Evolutionary conservation across 2,888 invertebrate genomes (phyloP), one percentile per base, ranked within the genome.

Genomic region (Leptopilina drosophilae): DNA sequence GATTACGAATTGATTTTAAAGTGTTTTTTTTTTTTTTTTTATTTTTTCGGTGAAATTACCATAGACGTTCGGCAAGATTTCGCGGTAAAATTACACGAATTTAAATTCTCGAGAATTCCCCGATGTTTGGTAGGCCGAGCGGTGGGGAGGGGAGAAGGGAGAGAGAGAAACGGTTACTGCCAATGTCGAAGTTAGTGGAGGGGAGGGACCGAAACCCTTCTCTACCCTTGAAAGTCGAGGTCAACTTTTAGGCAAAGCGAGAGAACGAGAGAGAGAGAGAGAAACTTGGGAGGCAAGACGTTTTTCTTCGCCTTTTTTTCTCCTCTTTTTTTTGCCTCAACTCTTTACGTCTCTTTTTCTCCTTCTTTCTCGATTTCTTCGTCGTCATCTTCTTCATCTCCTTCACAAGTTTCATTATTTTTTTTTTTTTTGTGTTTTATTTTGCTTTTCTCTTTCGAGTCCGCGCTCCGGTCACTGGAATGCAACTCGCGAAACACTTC

Each of bases 171-270:
- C 81, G 81, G 85, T 82, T 83, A 75, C 81, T 79, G 78, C 80
- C 84, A 82, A 79, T 80, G 82, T 79, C 81, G 81, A 76, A 67
- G 76, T 40, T 85, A 87, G 87, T 83, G 84, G 80, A 12, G 84
- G 84, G 86, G 86, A 87, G 85, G 85, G 82, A 84, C 85, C 87
- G 87, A 85, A 89, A 89, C 90, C 90, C 92, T 90, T 90, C 91
- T 90, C 90, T 91, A 92, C 91, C 92, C 92, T 92, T 92, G 92
- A 92, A 92, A 92, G 90, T 92, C 92, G 92, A 92, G 92, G 92
- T 92, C 92, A 92, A 90, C 91, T 89, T 92, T 91, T 89, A 90
- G 92, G 90, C 89, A 89, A 87, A 88, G 89, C 88, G 83, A 84
- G 86, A 85, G 82, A 83, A 79, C 82, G 75, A 64, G 67, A 46